A percentile compares a stretch with the other conserved stretches of the same genome.
These are phyloP conservation scores for Ceraclea dissimilis DNA, from an alignment of 2,888 invertebrate genomes.

Conservation along the genomic window DNA sequence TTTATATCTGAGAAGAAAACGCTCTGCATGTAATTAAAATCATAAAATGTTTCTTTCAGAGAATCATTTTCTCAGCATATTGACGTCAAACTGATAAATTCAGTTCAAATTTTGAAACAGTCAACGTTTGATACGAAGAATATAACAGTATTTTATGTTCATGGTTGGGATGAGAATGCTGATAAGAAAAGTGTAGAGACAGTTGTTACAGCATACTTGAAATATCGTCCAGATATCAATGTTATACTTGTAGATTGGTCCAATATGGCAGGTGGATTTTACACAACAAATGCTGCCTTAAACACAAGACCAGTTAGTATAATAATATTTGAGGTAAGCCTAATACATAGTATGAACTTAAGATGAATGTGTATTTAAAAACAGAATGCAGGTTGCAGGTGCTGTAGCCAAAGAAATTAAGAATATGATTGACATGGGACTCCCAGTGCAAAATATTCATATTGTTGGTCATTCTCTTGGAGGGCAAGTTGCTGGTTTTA, in stretches of 20 bases:
- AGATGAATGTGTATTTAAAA: too few relatives aligned
- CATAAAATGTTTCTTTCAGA: constrained; percentile 29
- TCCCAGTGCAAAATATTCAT: constrained; percentile 38
- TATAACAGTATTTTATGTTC: constrained; percentile 50
- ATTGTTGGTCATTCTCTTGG: constrained; percentile 46
- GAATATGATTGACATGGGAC: constrained; percentile 36
- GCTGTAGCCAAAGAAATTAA: constrained; percentile 39
- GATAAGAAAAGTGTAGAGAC: constrained; percentile 51
- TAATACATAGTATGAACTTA: too few relatives aligned
- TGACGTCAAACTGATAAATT: constrained; percentile 45
- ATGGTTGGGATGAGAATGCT: constrained; percentile 53
- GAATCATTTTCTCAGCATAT: constrained; percentile 37
- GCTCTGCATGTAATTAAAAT: too few relatives aligned
- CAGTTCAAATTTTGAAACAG: constrained; percentile 39
- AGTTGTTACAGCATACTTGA: constrained; percentile 42
- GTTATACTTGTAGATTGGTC: constrained; percentile 46
- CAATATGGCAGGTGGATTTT: constrained; percentile 45
- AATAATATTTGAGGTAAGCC: not conserved
- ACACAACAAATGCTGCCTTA: constrained; percentile 51
- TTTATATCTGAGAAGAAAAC: too few relatives aligned
- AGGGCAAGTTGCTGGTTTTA: constrained; percentile 45
- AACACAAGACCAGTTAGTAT: constrained; percentile 50
- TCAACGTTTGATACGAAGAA: constrained; percentile 43
- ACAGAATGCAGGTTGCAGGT: constrained; percentile 36
- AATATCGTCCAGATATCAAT: constrained; percentile 40